These are phyloP conservation scores for Tigriopus californicus DNA, from an alignment of 2,888 invertebrate genomes.

Conservation along the genomic window DNA sequence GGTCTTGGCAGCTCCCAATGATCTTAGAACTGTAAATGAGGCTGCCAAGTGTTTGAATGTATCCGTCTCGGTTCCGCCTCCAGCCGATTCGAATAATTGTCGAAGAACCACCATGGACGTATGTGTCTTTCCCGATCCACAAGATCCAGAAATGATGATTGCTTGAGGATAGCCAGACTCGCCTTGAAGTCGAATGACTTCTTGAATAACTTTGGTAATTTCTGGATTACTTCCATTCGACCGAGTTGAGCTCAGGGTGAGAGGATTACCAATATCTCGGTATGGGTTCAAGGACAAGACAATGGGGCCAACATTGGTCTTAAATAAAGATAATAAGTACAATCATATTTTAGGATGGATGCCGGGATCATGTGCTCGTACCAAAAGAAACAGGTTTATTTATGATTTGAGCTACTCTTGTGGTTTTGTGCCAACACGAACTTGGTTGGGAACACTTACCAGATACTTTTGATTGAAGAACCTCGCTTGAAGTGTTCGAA, in stretches of 20 bases:
- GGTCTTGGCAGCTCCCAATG: conserved; percentile 76
- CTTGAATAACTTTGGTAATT: conserved; percentile 67
- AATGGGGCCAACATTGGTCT: conserved; percentile 86
- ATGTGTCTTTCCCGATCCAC: conserved; percentile 84
- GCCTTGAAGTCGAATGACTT: conserved; percentile 77
- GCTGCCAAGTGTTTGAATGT: conserved; percentile 89
- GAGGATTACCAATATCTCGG: conserved; percentile 63
- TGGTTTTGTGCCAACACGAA: no score
- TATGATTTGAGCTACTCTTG: no score
- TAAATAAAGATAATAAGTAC: conserved; percentile 24
- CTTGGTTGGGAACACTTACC: conserved; percentile 39
- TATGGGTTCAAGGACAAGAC: conserved; percentile 75
- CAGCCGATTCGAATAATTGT: conserved; percentile 78
- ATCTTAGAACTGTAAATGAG: conserved; percentile 78
- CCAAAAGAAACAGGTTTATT: no score
- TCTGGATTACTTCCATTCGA: conserved; percentile 37
- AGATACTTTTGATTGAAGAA: conserved; percentile 70
- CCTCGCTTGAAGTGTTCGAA: conserved; percentile 71
- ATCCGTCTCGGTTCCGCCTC: conserved; percentile 84
- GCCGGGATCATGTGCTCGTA: background rate
- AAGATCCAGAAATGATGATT: conserved; percentile 72
- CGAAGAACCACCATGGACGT: conserved; percentile 74
- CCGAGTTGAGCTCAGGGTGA: conserved; percentile 56
- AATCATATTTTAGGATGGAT: conserved; percentile 4
- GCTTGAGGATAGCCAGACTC: conserved; percentile 91